Percentiles rank a stretch among this genome's conserved stretches.
phyloP scores from a whole-genome alignment of 2,888 invertebrate species.

The Mechanitis messenoides region DNA sequence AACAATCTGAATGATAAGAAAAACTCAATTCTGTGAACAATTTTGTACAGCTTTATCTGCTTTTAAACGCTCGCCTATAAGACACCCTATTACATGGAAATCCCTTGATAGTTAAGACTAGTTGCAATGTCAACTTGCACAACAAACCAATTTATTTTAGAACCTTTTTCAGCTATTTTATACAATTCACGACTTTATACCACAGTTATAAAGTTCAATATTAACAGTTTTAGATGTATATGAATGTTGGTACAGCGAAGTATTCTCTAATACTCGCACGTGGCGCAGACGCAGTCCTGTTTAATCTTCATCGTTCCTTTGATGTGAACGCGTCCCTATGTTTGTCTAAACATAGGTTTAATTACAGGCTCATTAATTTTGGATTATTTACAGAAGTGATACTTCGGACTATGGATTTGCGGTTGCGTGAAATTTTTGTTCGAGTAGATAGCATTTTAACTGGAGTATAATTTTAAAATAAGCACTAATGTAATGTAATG shows the following conservation, averaged over 20 bases:
- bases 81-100: slow-evolving; percentile 65
- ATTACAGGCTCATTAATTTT: slow-evolving; percentile 73
- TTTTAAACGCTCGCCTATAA: slow-evolving; percentile 53
- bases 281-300: slow-evolving; percentile 68
- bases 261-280: slow-evolving; percentile 60
- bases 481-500: too few species aligned
- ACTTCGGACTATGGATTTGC: slow-evolving; percentile 21
- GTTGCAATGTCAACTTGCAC: slow-evolving; percentile 65
- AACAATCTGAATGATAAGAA: slow-evolving; percentile 45
- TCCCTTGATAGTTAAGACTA: slow-evolving; percentile 70
- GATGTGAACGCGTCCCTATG: slow-evolving; percentile 61
- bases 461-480: background rate
- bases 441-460: slow-evolving; percentile 2
- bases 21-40: slow-evolving; percentile 43
- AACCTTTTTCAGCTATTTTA: slow-evolving; percentile 9
- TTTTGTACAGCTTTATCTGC: slow-evolving; percentile 49
- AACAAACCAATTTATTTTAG: slow-evolving; percentile 36
- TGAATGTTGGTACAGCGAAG: slow-evolving; percentile 37
- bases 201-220: slow-evolving; percentile 9
- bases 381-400: slow-evolving; percentile 59
- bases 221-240: slow-evolving; percentile 11
- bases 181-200: slow-evolving; percentile 33
- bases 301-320: slow-evolving; percentile 67
- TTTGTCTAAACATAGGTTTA: slow-evolving; percentile 69
- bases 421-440: slow-evolving; percentile 12